These are phyloP conservation scores for Odontomachus brunneus DNA, from an alignment of 1,140 invertebrate genomes.

Conservation along the genomic window DNA sequence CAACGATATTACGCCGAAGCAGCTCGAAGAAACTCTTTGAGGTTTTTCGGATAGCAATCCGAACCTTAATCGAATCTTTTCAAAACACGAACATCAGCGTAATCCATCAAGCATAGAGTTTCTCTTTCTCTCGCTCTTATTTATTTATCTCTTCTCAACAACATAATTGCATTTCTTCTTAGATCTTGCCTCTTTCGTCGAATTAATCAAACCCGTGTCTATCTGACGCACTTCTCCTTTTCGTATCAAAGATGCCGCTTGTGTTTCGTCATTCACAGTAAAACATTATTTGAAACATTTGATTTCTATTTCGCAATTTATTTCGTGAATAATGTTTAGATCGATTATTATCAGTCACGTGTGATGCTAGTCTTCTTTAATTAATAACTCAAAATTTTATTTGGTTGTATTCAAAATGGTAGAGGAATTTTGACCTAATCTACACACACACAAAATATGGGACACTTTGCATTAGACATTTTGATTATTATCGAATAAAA, in stretches of 20 bases:
- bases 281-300: not conserved
- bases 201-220: conserved; percentile 35
- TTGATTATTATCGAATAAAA: not conserved
- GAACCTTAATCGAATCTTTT: conserved; percentile 58
- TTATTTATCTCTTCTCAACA: not conserved
- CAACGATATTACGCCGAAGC: conserved; percentile 55
- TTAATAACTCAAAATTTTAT: too few relatives aligned
- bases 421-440: too few relatives aligned
- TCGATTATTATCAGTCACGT: too few relatives aligned
- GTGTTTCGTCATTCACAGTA: not conserved
- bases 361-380: too few relatives aligned
- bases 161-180: conserved; percentile 50
- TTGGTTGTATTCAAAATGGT: too few relatives aligned
- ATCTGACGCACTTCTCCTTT: not conserved
- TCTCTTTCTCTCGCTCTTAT: too few relatives aligned
- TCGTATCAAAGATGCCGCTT: not conserved
- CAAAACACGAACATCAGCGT: conserved; percentile 58
- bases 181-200: conserved; percentile 20
- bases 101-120: conserved; percentile 40
- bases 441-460: too few relatives aligned
- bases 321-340: not conserved
- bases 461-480: too few relatives aligned
- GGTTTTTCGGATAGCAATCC: conserved; percentile 61
- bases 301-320: not conserved
- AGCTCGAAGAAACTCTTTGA: conserved; percentile 55